Conservation (phyloP, 2,797 vertebrate genomes). For the Myotis daubentonii region DNA sequence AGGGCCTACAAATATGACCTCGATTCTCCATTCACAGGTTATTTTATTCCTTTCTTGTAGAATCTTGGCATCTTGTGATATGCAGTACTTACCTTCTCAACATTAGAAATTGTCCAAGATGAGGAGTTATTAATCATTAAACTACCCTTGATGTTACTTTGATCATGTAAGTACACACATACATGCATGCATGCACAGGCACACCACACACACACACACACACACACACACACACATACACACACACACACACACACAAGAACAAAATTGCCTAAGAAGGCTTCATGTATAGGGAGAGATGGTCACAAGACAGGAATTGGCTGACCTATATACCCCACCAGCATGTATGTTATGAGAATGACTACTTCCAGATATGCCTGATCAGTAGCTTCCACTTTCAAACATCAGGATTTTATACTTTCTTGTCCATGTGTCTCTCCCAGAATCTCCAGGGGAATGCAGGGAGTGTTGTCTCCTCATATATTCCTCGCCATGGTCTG, state of each 20-base stretch:
- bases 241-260: fast-evolving
- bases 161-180: not conserved
- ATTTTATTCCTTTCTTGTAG: not conserved
- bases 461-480: not conserved
- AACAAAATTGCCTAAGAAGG: not conserved
- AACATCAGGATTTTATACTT: not conserved
- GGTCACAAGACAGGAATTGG: not conserved
- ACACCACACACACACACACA: not conserved
- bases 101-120: not conserved
- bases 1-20: not conserved
- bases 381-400: not conserved
- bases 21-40: not conserved
- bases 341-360: not conserved
- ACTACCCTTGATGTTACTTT: not conserved
- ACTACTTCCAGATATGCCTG: not conserved
- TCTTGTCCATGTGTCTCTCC: not conserved
- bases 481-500: not conserved
- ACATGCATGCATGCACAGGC: fast-evolving
- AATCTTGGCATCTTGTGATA: not conserved
- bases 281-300: not conserved
- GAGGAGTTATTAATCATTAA: not conserved
- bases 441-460: not conserved
- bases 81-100: not conserved
- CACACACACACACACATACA: not conserved
- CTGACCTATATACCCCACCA: not conserved